phyloP scores from a whole-genome alignment of 53 echinoderm and acorn worm species.

The Stichopus horrens region DNA sequence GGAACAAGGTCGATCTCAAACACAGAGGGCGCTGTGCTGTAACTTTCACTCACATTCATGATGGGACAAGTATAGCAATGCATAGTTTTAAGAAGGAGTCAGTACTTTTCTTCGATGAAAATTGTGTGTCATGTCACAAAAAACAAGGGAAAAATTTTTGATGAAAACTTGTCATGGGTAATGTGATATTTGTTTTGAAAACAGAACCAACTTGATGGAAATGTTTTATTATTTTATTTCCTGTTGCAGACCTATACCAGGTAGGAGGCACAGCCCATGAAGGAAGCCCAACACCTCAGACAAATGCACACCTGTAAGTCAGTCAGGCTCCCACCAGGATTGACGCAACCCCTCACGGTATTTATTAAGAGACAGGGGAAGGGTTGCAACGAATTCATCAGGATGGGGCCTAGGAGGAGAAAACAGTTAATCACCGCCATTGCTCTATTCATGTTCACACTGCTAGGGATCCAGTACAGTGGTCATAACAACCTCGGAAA shows the following conservation, averaged over 20 bases:
- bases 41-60: too few species aligned
- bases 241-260: neutral
- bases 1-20: too few species aligned
- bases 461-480: slow-evolving; percentile 51
- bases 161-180: too few species aligned
- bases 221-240: neutral
- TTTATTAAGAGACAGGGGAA: neutral
- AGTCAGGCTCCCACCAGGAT: slow-evolving; percentile 1
- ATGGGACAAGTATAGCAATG: too few species aligned
- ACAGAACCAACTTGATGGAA: too few species aligned
- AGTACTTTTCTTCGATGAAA: too few species aligned
- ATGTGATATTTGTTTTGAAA: too few species aligned
- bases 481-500: slow-evolving; percentile 38
- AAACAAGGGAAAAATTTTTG: too few species aligned
- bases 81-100: too few species aligned
- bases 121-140: too few species aligned
- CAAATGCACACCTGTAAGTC: slow-evolving; percentile 2
- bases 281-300: neutral
- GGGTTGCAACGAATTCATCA: slow-evolving; percentile 1
- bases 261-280: neutral
- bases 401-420: slow-evolving; percentile 56
- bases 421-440: slow-evolving; percentile 42
- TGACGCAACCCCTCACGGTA: neutral
- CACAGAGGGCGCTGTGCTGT: too few species aligned
- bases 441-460: slow-evolving; percentile 45